phyloP scores from a whole-genome alignment of 2,113 vertebrate genomes.

The Megaptera novaeangliae region DNA sequence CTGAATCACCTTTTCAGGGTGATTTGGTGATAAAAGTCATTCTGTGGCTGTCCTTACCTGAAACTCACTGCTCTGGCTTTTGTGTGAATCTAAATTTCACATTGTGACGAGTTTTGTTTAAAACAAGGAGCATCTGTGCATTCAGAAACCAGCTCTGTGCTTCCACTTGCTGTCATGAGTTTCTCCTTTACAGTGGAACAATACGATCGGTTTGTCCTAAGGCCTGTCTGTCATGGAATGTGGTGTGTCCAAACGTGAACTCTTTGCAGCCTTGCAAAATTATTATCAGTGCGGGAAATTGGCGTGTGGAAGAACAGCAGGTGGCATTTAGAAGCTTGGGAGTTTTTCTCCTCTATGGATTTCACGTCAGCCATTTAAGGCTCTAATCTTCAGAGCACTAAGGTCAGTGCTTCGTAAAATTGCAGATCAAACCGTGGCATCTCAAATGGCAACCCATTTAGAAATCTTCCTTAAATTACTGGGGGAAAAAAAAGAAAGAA shows the following conservation, averaged over 20 bases:
- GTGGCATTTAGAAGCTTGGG: neutral
- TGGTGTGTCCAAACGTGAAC: neutral
- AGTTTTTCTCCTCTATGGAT: neutral
- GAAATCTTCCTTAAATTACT: constrained; percentile 6
- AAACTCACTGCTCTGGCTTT: neutral
- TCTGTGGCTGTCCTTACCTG: neutral
- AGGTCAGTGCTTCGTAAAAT: neutral
- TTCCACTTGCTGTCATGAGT: neutral
- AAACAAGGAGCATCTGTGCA: neutral
- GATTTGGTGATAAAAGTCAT: neutral
- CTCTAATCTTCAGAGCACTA: neutral
- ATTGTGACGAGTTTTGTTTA: neutral
- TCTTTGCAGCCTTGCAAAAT: neutral
- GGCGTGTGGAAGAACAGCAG: neutral
- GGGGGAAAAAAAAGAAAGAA: neutral
- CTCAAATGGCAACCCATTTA: constrained; percentile 2
- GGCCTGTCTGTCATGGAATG: neutral
- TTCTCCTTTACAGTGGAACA: constrained; percentile 22
- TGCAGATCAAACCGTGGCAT: neutral
- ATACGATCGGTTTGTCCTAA: neutral
- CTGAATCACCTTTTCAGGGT: neutral
- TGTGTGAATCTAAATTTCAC: neutral
- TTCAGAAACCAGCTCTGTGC: neutral
- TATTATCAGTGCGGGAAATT: neutral
- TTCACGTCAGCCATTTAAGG: neutral